These are phyloP conservation scores for Amphiduros pacificus DNA, from an alignment of 2,888 invertebrate species.

Conservation along the genomic window DNA sequence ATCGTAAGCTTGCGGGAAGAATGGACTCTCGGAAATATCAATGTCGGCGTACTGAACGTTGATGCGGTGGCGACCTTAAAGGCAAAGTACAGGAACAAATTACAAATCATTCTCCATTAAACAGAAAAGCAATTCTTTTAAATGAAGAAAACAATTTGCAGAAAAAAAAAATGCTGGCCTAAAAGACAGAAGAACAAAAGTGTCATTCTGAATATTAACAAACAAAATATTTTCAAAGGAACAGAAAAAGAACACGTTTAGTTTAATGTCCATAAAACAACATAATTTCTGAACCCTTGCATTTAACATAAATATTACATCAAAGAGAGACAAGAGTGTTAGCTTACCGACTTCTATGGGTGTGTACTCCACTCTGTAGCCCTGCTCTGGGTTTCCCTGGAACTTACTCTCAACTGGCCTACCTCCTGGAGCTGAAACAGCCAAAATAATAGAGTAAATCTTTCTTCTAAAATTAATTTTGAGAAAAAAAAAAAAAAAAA, in stretches of 20 bases:
- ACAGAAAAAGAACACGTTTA: no score
- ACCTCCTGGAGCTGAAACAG: constrained; percentile 26
- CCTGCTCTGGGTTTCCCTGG: constrained; percentile 9
- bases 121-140: no score
- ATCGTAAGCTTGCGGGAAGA: constrained; percentile 78
- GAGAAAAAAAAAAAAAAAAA: background rate
- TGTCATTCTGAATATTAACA: no score
- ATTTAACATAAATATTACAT: background rate
- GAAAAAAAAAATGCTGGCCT: no score
- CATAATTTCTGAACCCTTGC: background rate
- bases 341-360: constrained; percentile 31
- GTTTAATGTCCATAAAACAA: no score
- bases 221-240: no score
- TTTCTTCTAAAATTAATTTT: background rate
- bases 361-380: constrained; percentile 25
- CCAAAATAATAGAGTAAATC: background rate
- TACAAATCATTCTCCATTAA: no score
- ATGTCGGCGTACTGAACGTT: constrained; percentile 29
- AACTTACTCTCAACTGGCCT: constrained; percentile 18
- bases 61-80: constrained; percentile 29
- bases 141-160: no score
- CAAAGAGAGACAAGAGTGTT: background rate
- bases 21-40: constrained; percentile 71
- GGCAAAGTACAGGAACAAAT: no score
- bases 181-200: no score